Conservation (phyloP, 2,113 vertebrate genomes). For the Rhadina sibilatrix region DNA sequence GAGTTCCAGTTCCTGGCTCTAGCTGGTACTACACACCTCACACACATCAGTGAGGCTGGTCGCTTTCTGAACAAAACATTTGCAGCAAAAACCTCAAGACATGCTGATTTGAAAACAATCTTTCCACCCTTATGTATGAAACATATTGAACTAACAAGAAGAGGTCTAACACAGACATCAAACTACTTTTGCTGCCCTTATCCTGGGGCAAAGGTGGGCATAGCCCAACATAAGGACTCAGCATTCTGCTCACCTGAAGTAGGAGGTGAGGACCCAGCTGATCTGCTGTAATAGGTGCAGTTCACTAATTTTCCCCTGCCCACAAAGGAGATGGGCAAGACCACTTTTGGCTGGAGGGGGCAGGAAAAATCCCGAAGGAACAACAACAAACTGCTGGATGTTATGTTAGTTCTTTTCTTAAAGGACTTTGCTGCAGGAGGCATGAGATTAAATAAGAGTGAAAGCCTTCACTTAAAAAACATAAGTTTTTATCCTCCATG, state of each 20-base stretch:
- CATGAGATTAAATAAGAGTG: neutral
- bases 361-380: neutral
- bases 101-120: neutral
- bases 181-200: neutral
- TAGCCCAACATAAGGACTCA: neutral
- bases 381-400: neutral
- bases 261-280: neutral
- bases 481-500: neutral
- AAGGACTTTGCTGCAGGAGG: neutral
- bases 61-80: fast-evolving
- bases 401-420: neutral
- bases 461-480: neutral
- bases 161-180: neutral
- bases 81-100: neutral
- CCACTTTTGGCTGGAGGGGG: neutral
- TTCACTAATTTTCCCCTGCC: neutral
- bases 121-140: neutral
- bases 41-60: fast-evolving
- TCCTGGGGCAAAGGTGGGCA: neutral
- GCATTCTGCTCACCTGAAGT: neutral
- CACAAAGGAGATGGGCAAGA: neutral
- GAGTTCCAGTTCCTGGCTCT: neutral
- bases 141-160: neutral
- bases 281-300: neutral
- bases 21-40: neutral